Conservation (phyloP, 1,140 invertebrate genomes). For the Eumeta japonica region DNA sequence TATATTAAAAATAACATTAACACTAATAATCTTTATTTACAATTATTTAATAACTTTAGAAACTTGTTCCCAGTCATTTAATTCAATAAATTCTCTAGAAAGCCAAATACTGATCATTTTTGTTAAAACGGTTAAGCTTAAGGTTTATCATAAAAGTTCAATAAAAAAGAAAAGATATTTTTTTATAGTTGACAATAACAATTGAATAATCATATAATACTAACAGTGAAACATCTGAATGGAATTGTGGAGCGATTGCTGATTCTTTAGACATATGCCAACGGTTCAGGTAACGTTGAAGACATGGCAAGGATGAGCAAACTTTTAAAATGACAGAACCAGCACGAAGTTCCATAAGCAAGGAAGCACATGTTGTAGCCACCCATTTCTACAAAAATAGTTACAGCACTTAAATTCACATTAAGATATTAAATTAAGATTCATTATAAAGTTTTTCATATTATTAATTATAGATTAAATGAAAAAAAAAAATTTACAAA, state of each 20-base stretch:
- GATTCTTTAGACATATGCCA: constrained; percentile 67
- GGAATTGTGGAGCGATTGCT: constrained; percentile 69
- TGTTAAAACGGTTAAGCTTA: no score
- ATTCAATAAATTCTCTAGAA: no score
- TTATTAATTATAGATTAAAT: background rate
- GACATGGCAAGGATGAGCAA: constrained; percentile 72
- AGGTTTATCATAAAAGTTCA: no score
- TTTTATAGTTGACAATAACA: no score
- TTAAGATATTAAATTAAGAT: constrained; percentile 3
- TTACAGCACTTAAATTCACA: background rate
- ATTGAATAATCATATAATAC: no score
- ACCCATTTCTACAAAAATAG: constrained; percentile 42
- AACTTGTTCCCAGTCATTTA: no score
- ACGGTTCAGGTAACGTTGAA: constrained; percentile 72
- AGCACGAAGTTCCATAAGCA: constrained; percentile 71
- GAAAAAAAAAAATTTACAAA: constrained; percentile 2
- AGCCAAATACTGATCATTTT: no score
- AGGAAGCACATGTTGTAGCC: constrained; percentile 37
- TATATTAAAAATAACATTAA: no score
- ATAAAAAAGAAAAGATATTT: no score
- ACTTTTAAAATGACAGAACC: constrained; percentile 77
- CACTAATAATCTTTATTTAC: no score
- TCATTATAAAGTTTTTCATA: constrained; percentile 2
- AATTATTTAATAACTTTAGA: no score
- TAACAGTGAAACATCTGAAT: constrained; percentile 72